phyloP scores from a whole-genome alignment of 2,113 vertebrate species.

The Rhipidura dahli region DNA sequence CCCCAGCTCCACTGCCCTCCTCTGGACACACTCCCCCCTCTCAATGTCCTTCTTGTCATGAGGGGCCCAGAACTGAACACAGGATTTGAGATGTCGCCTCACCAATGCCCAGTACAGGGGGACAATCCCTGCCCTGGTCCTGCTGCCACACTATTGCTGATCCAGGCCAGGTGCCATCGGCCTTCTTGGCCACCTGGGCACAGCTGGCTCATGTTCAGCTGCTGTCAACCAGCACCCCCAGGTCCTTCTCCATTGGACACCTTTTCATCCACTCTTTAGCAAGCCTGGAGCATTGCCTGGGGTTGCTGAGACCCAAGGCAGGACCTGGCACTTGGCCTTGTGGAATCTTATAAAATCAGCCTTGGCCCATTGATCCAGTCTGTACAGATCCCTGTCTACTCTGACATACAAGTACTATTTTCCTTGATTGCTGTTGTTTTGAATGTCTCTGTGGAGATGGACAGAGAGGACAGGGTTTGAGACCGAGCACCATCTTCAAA shows the following conservation, averaged over 20 bases:
- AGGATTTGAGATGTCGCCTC: background rate
- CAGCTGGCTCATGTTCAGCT: background rate
- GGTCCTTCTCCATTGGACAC: background rate
- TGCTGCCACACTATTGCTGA: background rate
- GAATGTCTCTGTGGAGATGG: background rate
- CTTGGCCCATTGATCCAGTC: rapidly evolving
- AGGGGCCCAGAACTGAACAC: background rate
- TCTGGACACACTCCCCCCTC: rapidly evolving
- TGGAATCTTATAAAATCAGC: background rate
- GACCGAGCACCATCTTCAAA: background rate
- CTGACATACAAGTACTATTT: background rate
- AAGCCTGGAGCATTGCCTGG: background rate
- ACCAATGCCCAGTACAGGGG: rapidly evolving
- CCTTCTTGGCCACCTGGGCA: background rate
- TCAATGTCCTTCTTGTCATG: background rate
- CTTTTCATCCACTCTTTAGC: background rate
- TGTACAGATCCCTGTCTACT: background rate
- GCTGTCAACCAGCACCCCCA: rapidly evolving
- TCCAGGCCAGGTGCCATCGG: background rate
- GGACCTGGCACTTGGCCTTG: background rate
- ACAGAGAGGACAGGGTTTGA: background rate
- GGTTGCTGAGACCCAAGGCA: background rate
- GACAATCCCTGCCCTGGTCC: background rate
- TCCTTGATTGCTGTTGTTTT: background rate
- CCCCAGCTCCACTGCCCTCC: rapidly evolving